Evolutionary conservation across 2,113 vertebrate genomes (phyloP).

Genomic region (Clarias macrocephalus): DNA sequence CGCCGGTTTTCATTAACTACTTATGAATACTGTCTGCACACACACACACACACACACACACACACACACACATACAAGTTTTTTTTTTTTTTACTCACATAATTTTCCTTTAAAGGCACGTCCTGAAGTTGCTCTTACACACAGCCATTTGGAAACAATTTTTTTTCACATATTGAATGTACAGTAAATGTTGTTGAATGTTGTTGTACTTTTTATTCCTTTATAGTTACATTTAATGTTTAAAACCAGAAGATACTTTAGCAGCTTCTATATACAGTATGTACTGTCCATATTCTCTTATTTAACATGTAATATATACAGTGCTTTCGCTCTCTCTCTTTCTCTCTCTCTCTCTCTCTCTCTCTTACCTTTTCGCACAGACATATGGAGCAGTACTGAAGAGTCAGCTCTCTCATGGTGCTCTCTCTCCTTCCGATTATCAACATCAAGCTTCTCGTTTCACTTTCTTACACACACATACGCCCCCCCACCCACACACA

Average conservation of each 20-base stretch:
- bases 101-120: background rate
- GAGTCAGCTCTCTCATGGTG: conserved; percentile 75
- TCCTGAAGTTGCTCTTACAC: background rate
- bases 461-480: conserved; percentile 31
- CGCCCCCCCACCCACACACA: background rate
- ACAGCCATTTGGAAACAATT: background rate
- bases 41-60: background rate
- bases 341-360: conserved; percentile 17
- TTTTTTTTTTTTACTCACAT: background rate
- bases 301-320: background rate
- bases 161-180: background rate
- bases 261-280: background rate
- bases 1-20: conserved; percentile 34
- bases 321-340: background rate
- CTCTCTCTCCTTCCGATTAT: conserved; percentile 22
- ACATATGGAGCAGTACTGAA: conserved; percentile 71
- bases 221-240: background rate
- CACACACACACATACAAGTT: background rate
- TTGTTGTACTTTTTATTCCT: background rate
- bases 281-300: too few species aligned
- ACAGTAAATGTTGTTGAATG: background rate
- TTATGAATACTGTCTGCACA: conserved; percentile 11
- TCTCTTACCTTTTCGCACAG: conserved; percentile 77
- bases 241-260: background rate
- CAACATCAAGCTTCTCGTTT: conserved; percentile 40